These are phyloP conservation scores for Darevskia nairensis DNA, from an alignment of 2,797 vertebrate species.

Conservation along the genomic window DNA sequence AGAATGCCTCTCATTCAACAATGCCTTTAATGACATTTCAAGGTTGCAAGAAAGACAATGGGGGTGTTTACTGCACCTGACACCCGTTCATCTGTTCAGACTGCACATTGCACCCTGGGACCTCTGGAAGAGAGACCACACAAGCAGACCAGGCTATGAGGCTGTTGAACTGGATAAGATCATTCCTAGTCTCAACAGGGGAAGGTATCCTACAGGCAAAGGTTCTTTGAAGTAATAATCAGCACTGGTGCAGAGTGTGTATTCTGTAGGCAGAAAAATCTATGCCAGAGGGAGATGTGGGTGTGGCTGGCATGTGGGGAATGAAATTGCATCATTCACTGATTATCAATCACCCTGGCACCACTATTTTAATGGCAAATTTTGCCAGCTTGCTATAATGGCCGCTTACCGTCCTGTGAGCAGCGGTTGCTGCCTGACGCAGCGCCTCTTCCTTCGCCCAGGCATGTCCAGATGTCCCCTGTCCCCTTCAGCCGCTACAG, in stretches of 20 bases:
- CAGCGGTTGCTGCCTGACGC: too few species aligned
- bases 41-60: neutral
- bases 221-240: constrained; percentile 13
- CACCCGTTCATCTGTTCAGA: constrained; percentile 12
- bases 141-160: constrained; percentile 7
- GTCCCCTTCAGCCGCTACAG: too few species aligned
- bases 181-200: neutral
- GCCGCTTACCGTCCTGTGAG: too few species aligned
- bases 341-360: neutral
- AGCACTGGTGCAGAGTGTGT: neutral
- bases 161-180: neutral
- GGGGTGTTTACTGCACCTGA: constrained; percentile 2
- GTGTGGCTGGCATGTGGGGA: neutral
- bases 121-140: neutral
- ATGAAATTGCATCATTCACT: neutral
- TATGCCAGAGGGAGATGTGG: neutral
- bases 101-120: neutral
- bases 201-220: neutral
- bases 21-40: constrained; percentile 18
- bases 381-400: neutral
- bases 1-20: neutral
- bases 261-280: neutral
- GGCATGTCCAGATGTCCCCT: too few species aligned
- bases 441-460: too few species aligned
- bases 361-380: neutral